These are phyloP conservation scores for Paralvinella palmiformis DNA, from an alignment of 1,140 invertebrate genomes.

Conservation along the genomic window DNA sequence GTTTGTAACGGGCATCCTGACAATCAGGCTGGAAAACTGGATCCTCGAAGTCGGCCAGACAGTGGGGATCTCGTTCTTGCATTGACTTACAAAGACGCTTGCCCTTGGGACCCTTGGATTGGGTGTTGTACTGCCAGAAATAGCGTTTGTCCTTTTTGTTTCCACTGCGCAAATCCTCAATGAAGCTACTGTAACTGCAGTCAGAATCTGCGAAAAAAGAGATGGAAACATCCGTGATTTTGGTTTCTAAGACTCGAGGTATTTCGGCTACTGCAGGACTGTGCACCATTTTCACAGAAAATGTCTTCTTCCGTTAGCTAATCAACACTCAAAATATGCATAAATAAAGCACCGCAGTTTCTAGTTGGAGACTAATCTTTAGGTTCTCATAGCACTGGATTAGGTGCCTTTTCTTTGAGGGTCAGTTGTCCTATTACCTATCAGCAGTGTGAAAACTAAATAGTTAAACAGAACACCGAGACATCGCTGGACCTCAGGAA, in stretches of 20 bases:
- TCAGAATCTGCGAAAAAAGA: conserved; percentile 21
- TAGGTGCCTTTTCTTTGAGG: no score
- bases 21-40: conserved; percentile 43
- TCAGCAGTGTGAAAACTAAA: no score
- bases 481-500: no score
- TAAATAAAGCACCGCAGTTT: no score
- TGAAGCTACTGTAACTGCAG: conserved; percentile 53
- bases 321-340: no score
- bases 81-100: conserved; percentile 38
- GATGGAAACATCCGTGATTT: conserved; percentile 13
- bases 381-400: no score
- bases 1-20: conserved; percentile 19
- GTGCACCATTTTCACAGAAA: no score
- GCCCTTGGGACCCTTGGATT: conserved; percentile 93
- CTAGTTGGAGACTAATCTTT: no score
- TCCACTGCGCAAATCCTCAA: background rate
- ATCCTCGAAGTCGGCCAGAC: conserved; percentile 61
- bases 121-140: conserved; percentile 99
- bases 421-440: no score
- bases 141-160: conserved; percentile 52
- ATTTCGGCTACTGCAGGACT: background rate
- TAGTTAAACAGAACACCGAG: no score
- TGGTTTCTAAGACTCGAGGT: conserved; percentile 21
- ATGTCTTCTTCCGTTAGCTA: no score
- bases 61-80: conserved; percentile 85